Conservation (phyloP, 2,888 invertebrate species). For the Yponomeuta cagnagella region DNA sequence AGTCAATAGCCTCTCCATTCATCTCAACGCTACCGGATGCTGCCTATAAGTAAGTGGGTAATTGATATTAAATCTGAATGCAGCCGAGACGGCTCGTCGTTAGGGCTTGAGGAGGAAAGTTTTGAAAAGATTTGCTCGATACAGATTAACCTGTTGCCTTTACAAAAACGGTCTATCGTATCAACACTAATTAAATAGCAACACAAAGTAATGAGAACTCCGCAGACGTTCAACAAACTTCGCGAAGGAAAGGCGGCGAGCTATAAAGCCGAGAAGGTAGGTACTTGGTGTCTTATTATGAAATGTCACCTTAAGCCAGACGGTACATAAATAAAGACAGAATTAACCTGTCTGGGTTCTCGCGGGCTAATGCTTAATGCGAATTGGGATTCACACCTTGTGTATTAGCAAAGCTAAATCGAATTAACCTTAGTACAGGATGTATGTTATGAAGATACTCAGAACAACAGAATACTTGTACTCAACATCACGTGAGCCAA, state of each 20-base stretch:
- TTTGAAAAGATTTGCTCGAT: neutral
- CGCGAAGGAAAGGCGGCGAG: slow-evolving; percentile 22
- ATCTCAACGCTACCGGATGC: slow-evolving; percentile 11
- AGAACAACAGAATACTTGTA: neutral
- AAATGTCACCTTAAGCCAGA: slow-evolving; percentile 69
- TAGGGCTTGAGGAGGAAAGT: neutral
- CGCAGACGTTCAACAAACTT: slow-evolving; percentile 57
- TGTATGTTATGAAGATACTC: neutral
- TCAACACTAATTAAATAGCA: slow-evolving; percentile 19
- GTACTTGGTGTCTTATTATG: slow-evolving; percentile 58
- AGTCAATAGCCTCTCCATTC: slow-evolving; percentile 39
- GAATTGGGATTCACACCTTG: slow-evolving; percentile 44
- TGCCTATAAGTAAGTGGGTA: slow-evolving; percentile 6
- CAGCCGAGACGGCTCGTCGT: neutral
- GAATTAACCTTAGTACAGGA: neutral
- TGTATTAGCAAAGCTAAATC: neutral
- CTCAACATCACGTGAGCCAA: too few relatives aligned
- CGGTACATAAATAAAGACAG: slow-evolving; percentile 67
- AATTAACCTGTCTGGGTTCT: slow-evolving; percentile 72
- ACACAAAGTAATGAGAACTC: slow-evolving; percentile 26
- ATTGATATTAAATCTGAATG: neutral
- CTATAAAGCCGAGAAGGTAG: slow-evolving; percentile 36
- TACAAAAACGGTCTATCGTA: slow-evolving; percentile 16
- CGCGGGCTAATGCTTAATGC: slow-evolving; percentile 29
- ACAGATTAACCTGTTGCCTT: slow-evolving; percentile 16